phyloP scores from a whole-genome alignment of 1,140 invertebrate species.

The Spodoptera frugiperda region DNA sequence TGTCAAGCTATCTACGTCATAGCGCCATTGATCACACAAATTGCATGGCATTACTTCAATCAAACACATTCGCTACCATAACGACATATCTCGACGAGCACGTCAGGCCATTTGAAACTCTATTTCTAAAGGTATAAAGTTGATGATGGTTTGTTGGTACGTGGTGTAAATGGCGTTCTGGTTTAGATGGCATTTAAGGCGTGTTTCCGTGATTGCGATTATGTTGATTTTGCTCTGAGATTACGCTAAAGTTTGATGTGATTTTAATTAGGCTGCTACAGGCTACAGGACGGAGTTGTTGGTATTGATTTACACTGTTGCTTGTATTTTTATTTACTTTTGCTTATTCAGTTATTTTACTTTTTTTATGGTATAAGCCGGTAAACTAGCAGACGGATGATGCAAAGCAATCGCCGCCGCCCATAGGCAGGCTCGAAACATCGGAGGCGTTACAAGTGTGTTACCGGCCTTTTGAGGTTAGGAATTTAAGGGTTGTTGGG shows the following conservation, averaged over 20 bases:
- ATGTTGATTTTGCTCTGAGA: slow-evolving; percentile 25
- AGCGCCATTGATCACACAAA: slow-evolving; percentile 22
- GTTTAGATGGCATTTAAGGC: not conserved
- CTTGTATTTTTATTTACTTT: not conserved
- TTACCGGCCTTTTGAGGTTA: too few relatives aligned
- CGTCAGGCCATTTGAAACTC: not conserved
- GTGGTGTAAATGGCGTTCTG: not conserved
- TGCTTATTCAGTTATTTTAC: too few relatives aligned
- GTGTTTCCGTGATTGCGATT: slow-evolving; percentile 9
- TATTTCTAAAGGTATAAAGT: not conserved
- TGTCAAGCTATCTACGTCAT: not conserved
- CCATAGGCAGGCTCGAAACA: too few relatives aligned
- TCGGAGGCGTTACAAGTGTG: too few relatives aligned
- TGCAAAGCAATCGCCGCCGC: too few relatives aligned
- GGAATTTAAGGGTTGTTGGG: too few relatives aligned
- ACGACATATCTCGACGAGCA: not conserved
- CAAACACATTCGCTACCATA: not conserved
- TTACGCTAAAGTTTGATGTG: slow-evolving; percentile 3
- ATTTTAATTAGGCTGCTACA: slow-evolving; percentile 7
- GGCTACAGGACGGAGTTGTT: not conserved
- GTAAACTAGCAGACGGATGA: too few relatives aligned
- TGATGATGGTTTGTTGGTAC: not conserved
- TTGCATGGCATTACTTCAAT: slow-evolving; percentile 28
- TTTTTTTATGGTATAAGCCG: too few relatives aligned
- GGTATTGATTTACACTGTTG: not conserved